phyloP scores from a whole-genome alignment of 2,888 invertebrate species.

The Panzeria rudis region DNA sequence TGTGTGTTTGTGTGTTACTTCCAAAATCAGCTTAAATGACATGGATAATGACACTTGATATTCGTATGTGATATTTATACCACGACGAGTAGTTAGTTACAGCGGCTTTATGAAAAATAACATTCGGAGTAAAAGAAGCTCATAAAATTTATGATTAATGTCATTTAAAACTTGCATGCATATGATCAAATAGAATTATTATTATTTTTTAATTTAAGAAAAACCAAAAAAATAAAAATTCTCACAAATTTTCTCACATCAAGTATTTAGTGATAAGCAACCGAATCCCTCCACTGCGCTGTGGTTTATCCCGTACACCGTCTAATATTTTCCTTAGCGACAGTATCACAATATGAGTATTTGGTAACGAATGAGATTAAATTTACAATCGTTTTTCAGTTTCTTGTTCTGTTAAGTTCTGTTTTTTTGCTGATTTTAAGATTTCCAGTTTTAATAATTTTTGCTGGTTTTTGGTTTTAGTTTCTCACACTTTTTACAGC shows the following conservation, averaged over 20 bases:
- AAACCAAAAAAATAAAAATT: conserved; percentile 34
- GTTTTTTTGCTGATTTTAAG: conserved; percentile 57
- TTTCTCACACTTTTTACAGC: conserved; percentile 40
- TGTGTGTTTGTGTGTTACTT: neutral
- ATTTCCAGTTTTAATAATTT: conserved; percentile 25
- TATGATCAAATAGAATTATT: conserved; percentile 33
- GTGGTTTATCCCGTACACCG: conserved; percentile 53
- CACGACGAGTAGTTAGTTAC: neutral
- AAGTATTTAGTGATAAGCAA: conserved; percentile 59
- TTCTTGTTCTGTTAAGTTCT: neutral
- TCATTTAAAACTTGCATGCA: conserved; percentile 53
- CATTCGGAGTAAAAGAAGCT: conserved; percentile 1
- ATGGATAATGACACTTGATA: conserved; percentile 33
- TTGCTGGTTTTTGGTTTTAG: conserved; percentile 37
- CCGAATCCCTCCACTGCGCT: conserved; percentile 16
- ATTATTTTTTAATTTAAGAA: conserved; percentile 10
- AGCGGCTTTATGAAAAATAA: conserved; percentile 19
- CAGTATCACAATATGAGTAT: conserved; percentile 6
- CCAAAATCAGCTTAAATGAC: neutral
- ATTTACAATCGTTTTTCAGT: conserved; percentile 7
- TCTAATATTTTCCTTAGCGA: conserved; percentile 6
- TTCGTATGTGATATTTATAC: conserved; percentile 7
- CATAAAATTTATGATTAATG: conserved; percentile 61
- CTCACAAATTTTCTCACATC: conserved; percentile 52
- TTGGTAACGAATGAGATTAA: conserved; percentile 48